Evolutionary conservation across 2,888 invertebrate genomes (phyloP).

Genomic region (Uropetala carovei): DNA sequence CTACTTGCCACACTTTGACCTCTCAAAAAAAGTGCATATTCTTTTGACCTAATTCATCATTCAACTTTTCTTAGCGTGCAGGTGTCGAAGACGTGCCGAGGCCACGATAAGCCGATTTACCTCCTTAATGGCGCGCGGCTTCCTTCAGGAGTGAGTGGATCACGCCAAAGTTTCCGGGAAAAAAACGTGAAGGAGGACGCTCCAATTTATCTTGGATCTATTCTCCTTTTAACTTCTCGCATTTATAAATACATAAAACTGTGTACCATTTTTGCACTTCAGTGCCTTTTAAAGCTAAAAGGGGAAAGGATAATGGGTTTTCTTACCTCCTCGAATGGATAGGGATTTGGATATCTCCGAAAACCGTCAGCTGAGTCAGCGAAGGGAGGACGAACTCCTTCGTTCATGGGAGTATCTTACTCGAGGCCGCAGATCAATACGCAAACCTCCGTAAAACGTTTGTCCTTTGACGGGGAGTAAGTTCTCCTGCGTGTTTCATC

Average conservation of each 20-base stretch:
- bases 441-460: slow-evolving; percentile 15
- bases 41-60: not conserved
- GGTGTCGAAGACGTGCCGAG: not conserved
- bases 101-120: not conserved
- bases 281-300: not conserved
- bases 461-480: not conserved
- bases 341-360: not conserved
- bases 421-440: not conserved
- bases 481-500: not conserved
- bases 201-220: not conserved
- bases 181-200: too few relatives aligned
- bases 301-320: not conserved
- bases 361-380: not conserved
- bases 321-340: not conserved
- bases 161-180: too few relatives aligned
- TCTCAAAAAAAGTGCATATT: not conserved
- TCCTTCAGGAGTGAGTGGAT: too few relatives aligned
- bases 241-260: too few relatives aligned
- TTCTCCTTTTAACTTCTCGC: not conserved
- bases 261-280: too few relatives aligned
- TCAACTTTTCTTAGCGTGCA: not conserved
- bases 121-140: not conserved
- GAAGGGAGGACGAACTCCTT: not conserved
- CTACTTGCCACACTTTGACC: not conserved
- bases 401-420: not conserved